Evolutionary conservation across 2,797 vertebrate species (phyloP).

Genomic region (Etheostoma nigrum): DNA sequence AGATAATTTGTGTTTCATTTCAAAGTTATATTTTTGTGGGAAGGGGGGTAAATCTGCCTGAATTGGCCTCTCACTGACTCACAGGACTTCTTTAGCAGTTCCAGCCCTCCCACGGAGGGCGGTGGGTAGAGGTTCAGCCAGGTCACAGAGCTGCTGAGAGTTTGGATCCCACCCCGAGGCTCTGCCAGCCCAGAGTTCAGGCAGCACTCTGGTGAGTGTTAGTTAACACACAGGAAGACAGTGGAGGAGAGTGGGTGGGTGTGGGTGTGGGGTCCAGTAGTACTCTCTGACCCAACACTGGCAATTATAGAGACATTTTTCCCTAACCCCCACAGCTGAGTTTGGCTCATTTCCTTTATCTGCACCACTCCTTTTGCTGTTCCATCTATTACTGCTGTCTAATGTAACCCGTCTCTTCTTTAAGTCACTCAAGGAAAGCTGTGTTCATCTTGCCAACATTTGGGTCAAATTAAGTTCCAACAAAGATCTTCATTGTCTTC

Average conservation of each 20-base stretch:
- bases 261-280: constrained; percentile 37
- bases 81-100: constrained; percentile 49
- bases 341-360: constrained; percentile 80
- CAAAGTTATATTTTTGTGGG: constrained; percentile 65
- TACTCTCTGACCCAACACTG: constrained; percentile 81
- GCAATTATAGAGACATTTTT: constrained; percentile 84
- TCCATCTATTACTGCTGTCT: constrained; percentile 79
- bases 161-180: constrained; percentile 66
- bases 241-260: constrained; percentile 39
- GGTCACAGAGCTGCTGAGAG: constrained; percentile 72
- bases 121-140: constrained; percentile 63
- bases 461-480: constrained; percentile 72
- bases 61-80: constrained; percentile 62
- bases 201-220: constrained; percentile 78
- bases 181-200: constrained; percentile 70
- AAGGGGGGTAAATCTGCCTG: constrained; percentile 64
- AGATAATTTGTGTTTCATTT: constrained; percentile 75
- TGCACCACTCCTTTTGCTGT: constrained; percentile 62
- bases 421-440: constrained; percentile 71
- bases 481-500: constrained; percentile 72
- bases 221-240: constrained; percentile 83
- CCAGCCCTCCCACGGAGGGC: constrained; percentile 47
- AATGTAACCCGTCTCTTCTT: constrained; percentile 77
- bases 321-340: constrained; percentile 79
- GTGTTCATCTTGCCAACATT: constrained; percentile 66